phyloP scores from a whole-genome alignment of 2,888 invertebrate species.

The Scaptomyza tumidula region DNA sequence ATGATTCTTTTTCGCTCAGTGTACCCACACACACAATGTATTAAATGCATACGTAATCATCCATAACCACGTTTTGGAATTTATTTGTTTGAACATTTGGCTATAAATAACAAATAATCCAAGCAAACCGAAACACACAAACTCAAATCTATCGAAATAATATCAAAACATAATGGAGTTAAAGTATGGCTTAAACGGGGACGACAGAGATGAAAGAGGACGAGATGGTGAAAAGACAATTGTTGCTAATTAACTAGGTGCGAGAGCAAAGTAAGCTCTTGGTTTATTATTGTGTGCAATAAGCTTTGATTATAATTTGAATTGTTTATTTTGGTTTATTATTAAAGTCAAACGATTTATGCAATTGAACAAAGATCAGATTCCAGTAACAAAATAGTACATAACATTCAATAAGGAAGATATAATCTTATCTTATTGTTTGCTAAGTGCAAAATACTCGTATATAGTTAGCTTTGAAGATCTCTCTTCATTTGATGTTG shows the following conservation, averaged over 20 bases:
- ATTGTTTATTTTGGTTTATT: too few species aligned
- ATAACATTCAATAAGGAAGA: too few species aligned
- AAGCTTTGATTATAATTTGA: background rate
- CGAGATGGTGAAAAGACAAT: background rate
- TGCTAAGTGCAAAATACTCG: too few species aligned
- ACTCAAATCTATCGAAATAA: constrained; percentile 20
- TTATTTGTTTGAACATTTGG: constrained; percentile 18
- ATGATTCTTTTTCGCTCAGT: background rate
- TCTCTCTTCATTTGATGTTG: too few species aligned
- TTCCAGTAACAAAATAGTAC: too few species aligned
- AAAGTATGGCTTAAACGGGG: too few species aligned
- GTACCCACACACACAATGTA: background rate
- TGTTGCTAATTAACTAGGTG: too few species aligned
- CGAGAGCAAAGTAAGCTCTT: background rate
- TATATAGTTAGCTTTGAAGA: too few species aligned
- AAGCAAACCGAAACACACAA: constrained; percentile 2
- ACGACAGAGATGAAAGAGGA: too few species aligned
- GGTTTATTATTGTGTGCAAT: background rate
- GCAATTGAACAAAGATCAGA: too few species aligned
- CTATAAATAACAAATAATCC: constrained; percentile 57
- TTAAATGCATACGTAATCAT: background rate
- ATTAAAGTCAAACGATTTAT: too few species aligned
- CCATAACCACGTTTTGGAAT: constrained; percentile 3
- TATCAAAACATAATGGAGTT: constrained; percentile 2
- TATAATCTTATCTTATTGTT: too few species aligned